Conservation (phyloP, 2,888 invertebrate genomes). For the Lepidochrysops patricia region DNA sequence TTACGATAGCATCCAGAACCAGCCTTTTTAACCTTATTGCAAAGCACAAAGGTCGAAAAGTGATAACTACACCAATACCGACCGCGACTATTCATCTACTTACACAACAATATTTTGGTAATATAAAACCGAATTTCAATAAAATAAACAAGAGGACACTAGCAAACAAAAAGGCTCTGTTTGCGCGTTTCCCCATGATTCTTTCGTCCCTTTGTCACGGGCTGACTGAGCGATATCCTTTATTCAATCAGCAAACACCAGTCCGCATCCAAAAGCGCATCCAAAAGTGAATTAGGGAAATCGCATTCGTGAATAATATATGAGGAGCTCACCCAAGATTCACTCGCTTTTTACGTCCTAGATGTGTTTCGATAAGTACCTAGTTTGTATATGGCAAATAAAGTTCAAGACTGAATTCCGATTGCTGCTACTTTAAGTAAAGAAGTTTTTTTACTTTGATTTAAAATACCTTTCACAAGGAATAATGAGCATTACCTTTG, state of each 20-base stretch:
- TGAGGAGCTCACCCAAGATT: constrained; percentile 9
- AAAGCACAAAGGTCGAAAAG: too few relatives aligned
- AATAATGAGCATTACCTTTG: too few relatives aligned
- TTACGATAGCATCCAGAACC: too few relatives aligned
- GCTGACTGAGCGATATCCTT: constrained; percentile 36
- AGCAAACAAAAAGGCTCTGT: constrained; percentile 21
- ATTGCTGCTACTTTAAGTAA: too few relatives aligned
- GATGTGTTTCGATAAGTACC: neutral
- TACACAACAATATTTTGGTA: too few relatives aligned
- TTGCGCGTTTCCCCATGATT: constrained; percentile 27
- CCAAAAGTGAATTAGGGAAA: constrained; percentile 22
- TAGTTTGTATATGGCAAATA: too few relatives aligned
- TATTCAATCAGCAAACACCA: constrained; percentile 36
- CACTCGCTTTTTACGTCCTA: neutral
- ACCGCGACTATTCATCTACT: too few relatives aligned
- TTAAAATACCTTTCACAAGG: too few relatives aligned
- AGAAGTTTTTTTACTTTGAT: too few relatives aligned
- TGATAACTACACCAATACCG: too few relatives aligned
- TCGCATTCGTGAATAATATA: constrained; percentile 19
- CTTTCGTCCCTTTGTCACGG: constrained; percentile 26
- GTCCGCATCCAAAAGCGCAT: constrained; percentile 21
- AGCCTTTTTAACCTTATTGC: too few relatives aligned
- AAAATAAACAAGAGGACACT: neutral
- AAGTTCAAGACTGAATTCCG: too few relatives aligned
- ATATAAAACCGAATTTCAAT: neutral